phyloP scores from a whole-genome alignment of 2,797 vertebrate species.

The Sciurus vulgaris region DNA sequence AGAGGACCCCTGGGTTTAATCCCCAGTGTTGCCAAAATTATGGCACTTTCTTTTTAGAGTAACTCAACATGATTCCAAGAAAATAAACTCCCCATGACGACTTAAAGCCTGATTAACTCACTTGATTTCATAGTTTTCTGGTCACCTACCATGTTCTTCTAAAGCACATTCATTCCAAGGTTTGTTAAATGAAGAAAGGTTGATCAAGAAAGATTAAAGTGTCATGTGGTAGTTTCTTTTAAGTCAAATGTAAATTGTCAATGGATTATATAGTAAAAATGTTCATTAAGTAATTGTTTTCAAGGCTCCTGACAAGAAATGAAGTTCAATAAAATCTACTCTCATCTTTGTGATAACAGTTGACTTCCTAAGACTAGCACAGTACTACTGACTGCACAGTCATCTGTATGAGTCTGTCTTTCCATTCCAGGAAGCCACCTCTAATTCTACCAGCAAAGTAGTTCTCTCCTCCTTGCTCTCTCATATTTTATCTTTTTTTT shows the following conservation, averaged over 20 bases:
- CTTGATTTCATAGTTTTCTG: background rate
- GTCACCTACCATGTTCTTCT: background rate
- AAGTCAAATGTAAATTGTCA: slow-evolving; percentile 2
- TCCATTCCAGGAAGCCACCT: background rate
- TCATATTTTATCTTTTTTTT: too few relatives aligned
- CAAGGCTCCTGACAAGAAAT: background rate
- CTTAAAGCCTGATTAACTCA: background rate
- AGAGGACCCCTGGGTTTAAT: too few relatives aligned
- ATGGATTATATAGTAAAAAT: background rate
- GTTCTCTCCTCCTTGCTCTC: background rate
- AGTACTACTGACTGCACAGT: background rate
- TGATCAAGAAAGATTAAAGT: background rate
- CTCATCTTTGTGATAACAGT: background rate
- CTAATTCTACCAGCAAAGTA: background rate
- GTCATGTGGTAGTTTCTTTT: background rate
- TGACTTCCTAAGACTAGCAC: background rate
- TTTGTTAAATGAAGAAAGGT: slow-evolving; percentile 6
- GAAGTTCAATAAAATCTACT: background rate
- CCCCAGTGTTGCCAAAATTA: background rate
- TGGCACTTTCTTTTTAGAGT: slow-evolving; percentile 1
- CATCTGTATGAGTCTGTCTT: background rate
- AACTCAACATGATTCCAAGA: slow-evolving; percentile 19
- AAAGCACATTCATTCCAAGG: background rate
- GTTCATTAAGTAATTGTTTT: background rate
- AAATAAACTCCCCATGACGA: background rate